phyloP scores from a whole-genome alignment of 2,888 invertebrate species.

The Synanthedon vespiformis region DNA sequence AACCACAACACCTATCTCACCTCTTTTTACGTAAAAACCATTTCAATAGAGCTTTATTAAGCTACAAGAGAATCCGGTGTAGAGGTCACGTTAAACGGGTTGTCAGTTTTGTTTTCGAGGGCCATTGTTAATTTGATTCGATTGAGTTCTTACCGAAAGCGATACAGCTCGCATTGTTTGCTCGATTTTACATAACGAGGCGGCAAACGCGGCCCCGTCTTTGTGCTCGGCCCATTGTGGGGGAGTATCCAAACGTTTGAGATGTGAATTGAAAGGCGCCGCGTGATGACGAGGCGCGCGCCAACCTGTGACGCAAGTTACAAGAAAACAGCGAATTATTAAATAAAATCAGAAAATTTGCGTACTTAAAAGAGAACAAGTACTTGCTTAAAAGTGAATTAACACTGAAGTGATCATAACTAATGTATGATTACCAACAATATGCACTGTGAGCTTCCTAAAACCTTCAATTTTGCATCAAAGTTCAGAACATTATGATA shows the following conservation, averaged over 20 bases:
- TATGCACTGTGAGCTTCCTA: too few species aligned
- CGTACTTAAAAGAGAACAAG: too few species aligned
- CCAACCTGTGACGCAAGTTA: slow-evolving; percentile 17
- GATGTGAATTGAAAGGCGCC: slow-evolving; percentile 64
- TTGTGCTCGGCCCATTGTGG: slow-evolving; percentile 48
- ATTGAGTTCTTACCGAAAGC: slow-evolving; percentile 62
- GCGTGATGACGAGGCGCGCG: slow-evolving; percentile 62
- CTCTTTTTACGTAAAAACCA: slow-evolving; percentile 19
- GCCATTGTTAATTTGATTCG: slow-evolving; percentile 61
- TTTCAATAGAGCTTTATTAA: slow-evolving; percentile 14
- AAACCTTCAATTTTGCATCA: too few species aligned
- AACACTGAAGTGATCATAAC: too few species aligned
- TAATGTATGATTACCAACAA: too few species aligned
- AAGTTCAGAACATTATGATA: too few species aligned
- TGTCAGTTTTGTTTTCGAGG: slow-evolving; percentile 32
- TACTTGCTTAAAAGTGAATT: too few species aligned
- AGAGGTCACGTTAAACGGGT: slow-evolving; percentile 16
- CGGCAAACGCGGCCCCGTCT: slow-evolving; percentile 48
- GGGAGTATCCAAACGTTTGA: slow-evolving; percentile 59
- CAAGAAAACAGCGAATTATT: slow-evolving; percentile 3
- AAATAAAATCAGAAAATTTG: too few species aligned
- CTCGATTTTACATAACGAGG: slow-evolving; percentile 64
- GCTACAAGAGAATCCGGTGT: slow-evolving; percentile 14
- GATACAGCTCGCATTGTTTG: slow-evolving; percentile 61
- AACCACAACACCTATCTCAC: slow-evolving; percentile 13